A percentile compares a stretch with the other conserved stretches of the same genome.
phyloP scores from a whole-genome alignment of 2,888 invertebrate genomes.

The Dermolepida albohirtum region DNA sequence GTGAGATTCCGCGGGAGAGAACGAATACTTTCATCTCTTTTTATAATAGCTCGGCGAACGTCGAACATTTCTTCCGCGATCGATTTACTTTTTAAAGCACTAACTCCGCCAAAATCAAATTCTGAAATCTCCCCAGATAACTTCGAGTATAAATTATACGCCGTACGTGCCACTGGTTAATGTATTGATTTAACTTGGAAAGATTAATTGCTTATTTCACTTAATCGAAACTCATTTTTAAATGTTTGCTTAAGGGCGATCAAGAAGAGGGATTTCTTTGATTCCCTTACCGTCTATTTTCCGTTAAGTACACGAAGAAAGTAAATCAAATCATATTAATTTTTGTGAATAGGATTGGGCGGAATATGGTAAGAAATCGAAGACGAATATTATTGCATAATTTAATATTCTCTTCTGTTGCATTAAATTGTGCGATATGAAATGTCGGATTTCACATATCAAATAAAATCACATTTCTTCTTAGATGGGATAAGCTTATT shows the following conservation, averaged over 20 bases:
- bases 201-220: slow-evolving; percentile 41
- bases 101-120: slow-evolving; percentile 21
- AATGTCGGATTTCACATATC: too few species aligned
- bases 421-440: too few species aligned
- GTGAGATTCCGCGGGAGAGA: too few species aligned
- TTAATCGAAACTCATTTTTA: slow-evolving; percentile 38
- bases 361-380: too few species aligned
- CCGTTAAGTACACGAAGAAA: slow-evolving; percentile 5
- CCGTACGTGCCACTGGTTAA: slow-evolving; percentile 33
- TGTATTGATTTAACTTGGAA: slow-evolving; percentile 34
- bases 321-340: slow-evolving; percentile 21
- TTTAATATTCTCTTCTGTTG: too few species aligned
- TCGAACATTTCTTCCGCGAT: not conserved
- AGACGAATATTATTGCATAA: too few species aligned
- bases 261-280: slow-evolving; percentile 16
- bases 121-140: slow-evolving; percentile 18
- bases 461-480: too few species aligned
- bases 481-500: too few species aligned
- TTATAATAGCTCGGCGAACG: not conserved
- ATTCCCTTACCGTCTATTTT: not conserved
- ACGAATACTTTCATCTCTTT: not conserved
- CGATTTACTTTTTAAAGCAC: slow-evolving; percentile 16
- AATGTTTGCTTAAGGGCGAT: slow-evolving; percentile 16
- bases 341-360: not conserved
- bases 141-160: slow-evolving; percentile 24